These are phyloP conservation scores for Tenebrio molitor DNA, from an alignment of 1,140 invertebrate genomes.

Conservation along the genomic window DNA sequence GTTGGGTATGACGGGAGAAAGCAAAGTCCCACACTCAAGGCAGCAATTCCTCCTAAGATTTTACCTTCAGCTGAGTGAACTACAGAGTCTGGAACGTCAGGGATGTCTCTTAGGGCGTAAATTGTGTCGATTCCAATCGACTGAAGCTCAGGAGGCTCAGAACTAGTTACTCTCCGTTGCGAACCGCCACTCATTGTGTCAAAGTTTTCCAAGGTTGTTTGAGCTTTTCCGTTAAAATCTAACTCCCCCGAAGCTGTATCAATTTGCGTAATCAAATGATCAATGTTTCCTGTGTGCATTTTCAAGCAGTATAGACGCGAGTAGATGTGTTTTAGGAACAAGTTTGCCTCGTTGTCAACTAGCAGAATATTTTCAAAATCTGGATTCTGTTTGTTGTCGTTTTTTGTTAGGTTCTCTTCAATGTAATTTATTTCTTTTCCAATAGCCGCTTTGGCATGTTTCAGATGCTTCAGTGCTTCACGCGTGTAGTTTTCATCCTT, in stretches of 20 bases:
- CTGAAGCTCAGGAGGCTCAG: neutral
- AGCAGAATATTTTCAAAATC: conserved; percentile 1
- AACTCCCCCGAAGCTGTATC: neutral
- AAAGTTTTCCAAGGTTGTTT: neutral
- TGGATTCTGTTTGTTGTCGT: neutral
- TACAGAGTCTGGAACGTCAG: conserved; percentile 7
- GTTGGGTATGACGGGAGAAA: neutral
- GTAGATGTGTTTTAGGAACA: neutral
- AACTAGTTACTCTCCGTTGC: neutral
- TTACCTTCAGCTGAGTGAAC: neutral
- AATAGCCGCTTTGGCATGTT: neutral
- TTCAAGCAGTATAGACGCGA: neutral
- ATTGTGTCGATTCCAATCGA: neutral
- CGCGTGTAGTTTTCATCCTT: neutral
- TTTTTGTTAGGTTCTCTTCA: neutral
- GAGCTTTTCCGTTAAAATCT: neutral
- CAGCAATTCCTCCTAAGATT: neutral
- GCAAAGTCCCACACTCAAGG: neutral
- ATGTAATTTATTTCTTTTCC: neutral
- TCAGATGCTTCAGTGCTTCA: neutral
- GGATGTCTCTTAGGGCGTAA: neutral
- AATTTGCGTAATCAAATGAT: neutral
- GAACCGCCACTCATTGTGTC: neutral
- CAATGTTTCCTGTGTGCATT: neutral
- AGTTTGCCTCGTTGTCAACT: neutral